Evolutionary conservation across 2,888 invertebrate species (phyloP).

Genomic region (Empis stercorea): DNA sequence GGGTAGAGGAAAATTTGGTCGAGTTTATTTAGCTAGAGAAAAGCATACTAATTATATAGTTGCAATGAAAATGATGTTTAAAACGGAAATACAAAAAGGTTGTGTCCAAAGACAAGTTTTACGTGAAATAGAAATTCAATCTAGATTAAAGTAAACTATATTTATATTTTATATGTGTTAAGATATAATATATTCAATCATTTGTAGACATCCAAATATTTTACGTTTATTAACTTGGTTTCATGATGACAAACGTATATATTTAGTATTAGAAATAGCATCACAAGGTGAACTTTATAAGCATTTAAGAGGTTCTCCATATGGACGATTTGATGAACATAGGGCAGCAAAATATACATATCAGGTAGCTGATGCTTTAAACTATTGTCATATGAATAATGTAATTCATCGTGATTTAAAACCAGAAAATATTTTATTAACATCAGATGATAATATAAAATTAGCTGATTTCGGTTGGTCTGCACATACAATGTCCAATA

Average conservation of each 20-base stretch:
- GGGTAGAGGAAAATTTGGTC: slow-evolving; percentile 90
- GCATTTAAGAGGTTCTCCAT: slow-evolving; percentile 51
- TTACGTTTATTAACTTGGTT: slow-evolving; percentile 77
- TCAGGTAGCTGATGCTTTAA: slow-evolving; percentile 77
- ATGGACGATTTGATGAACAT: slow-evolving; percentile 50
- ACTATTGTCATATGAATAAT: slow-evolving; percentile 74
- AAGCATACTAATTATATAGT: slow-evolving; percentile 61
- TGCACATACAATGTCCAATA: slow-evolving; percentile 74
- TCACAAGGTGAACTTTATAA: slow-evolving; percentile 76
- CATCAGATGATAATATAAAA: slow-evolving; percentile 64
- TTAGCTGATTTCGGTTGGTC: slow-evolving; percentile 94
- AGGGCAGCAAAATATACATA: slow-evolving; percentile 70
- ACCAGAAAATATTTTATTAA: slow-evolving; percentile 78
- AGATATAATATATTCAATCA: background rate
- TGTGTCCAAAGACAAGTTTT: slow-evolving; percentile 70
- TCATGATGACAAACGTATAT: slow-evolving; percentile 73
- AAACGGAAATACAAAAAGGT: slow-evolving; percentile 64
- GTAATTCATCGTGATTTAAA: slow-evolving; percentile 90
- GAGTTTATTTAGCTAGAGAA: slow-evolving; percentile 79
- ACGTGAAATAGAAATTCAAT: slow-evolving; percentile 88
- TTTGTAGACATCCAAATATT: slow-evolving; percentile 70
- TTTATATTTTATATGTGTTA: no score
- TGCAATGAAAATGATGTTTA: slow-evolving; percentile 70
- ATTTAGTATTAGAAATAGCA: slow-evolving; percentile 79
- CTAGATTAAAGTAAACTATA: slow-evolving; percentile 54